Conservation (phyloP, 1,140 invertebrate genomes). For the Druon quercuslanigerum region DNA sequence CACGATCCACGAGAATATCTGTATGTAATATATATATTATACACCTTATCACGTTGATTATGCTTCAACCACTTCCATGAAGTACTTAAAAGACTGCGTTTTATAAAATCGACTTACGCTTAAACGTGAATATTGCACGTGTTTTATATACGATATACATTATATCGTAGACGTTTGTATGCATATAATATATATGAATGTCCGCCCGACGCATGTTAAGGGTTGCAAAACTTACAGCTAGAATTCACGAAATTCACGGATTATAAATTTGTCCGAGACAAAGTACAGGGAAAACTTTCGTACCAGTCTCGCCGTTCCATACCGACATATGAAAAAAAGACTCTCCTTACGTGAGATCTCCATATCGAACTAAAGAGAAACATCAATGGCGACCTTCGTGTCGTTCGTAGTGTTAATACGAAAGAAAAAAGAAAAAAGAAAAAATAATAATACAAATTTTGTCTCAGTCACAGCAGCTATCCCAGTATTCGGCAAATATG, state of each 20-base stretch:
- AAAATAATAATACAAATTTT: conserved; percentile 42
- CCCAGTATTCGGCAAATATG: conserved; percentile 61
- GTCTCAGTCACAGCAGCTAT: conserved; percentile 59
- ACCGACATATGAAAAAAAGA: neutral
- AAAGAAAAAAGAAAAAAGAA: conserved; percentile 28
- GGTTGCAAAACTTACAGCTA: conserved; percentile 56
- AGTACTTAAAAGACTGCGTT: conserved; percentile 39
- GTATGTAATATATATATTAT: neutral
- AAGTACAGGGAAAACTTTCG: conserved; percentile 7
- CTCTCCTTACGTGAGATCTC: neutral
- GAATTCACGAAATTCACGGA: conserved; percentile 7
- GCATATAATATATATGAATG: conserved; percentile 42
- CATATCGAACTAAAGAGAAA: conserved; percentile 6
- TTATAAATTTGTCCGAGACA: conserved; percentile 7
- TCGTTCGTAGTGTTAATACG: conserved; percentile 35
- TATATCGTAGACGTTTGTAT: conserved; percentile 39
- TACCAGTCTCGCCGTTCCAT: conserved; percentile 14
- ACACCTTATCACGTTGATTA: conserved; percentile 37
- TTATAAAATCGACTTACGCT: conserved; percentile 51
- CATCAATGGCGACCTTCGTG: conserved; percentile 1
- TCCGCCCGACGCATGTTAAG: conserved; percentile 40
- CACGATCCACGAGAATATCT: neutral
- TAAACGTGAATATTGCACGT: conserved; percentile 52
- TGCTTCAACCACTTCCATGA: conserved; percentile 46
- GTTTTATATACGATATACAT: conserved; percentile 43